phyloP scores from a whole-genome alignment of 2,797 vertebrate species.

The Tokudaia tokunoshimensis region DNA sequence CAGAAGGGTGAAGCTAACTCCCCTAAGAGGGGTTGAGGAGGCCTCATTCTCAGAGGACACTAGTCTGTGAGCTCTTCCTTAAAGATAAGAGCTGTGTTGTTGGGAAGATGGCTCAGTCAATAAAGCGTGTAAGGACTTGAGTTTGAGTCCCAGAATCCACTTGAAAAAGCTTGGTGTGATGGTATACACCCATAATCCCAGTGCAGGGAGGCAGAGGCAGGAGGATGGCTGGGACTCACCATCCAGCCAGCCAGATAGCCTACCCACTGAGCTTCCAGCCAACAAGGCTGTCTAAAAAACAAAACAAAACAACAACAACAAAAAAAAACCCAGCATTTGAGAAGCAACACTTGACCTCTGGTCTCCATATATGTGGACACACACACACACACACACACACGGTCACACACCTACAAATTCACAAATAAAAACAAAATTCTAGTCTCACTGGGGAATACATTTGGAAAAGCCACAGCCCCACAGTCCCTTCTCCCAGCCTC shows the following conservation, averaged over 20 bases:
- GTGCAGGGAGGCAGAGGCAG: background rate
- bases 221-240: background rate
- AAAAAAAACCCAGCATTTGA: background rate
- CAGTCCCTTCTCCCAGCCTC: background rate
- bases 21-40: background rate
- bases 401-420: too few species aligned
- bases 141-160: background rate
- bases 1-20: background rate
- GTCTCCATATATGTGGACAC: background rate
- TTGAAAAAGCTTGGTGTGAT: background rate
- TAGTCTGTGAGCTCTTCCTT: background rate
- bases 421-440: background rate
- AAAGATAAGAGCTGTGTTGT: background rate
- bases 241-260: background rate
- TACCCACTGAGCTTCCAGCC: background rate
- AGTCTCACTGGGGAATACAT: background rate
- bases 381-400: too few species aligned
- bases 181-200: background rate
- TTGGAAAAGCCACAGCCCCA: background rate
- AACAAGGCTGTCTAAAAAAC: background rate
- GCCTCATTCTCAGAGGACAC: background rate
- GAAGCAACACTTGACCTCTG: background rate
- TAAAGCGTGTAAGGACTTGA: background rate
- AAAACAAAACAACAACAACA: too few species aligned
- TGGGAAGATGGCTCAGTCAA: background rate